Percentiles rank a stretch among this genome's conserved stretches.
phyloP scores from a whole-genome alignment of 2,797 vertebrate genomes.

The Tarsius wallacei region DNA sequence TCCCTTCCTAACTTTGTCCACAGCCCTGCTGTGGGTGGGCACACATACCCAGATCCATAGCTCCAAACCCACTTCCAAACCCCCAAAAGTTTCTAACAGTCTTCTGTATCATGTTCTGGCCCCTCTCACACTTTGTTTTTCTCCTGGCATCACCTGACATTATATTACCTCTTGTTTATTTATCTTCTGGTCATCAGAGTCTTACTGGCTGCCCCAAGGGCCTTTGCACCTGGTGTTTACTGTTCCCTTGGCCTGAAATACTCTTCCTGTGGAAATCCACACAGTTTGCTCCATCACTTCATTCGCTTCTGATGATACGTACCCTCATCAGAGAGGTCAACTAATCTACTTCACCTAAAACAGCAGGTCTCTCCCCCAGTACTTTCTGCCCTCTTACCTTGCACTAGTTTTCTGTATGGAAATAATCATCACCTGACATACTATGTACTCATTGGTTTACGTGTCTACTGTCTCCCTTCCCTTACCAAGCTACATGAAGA shows the following conservation, averaged over 20 bases:
- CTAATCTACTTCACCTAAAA: background rate
- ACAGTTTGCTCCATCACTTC: background rate
- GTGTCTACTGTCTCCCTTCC: background rate
- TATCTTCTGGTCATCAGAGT: background rate
- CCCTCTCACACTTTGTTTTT: background rate
- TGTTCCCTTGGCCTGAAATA: background rate
- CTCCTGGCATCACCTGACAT: background rate
- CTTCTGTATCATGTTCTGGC: background rate
- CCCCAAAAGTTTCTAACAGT: background rate
- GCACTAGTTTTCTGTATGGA: background rate
- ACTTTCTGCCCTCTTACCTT: background rate
- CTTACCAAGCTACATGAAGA: background rate
- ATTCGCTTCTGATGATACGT: background rate
- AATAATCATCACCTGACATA: background rate
- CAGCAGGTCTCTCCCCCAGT: too few species aligned
- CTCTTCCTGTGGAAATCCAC: background rate
- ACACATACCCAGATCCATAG: background rate
- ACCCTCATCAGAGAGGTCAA: background rate
- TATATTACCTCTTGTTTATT: background rate
- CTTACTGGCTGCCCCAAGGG: background rate
- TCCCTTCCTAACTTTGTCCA: background rate
- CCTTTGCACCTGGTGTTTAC: background rate
- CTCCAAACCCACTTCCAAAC: too few species aligned
- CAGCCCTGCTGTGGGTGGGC: too few species aligned
- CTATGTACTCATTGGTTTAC: rapidly evolving